Conservation (phyloP, 2,888 invertebrate genomes). For the Microctonus brassicae region DNA sequence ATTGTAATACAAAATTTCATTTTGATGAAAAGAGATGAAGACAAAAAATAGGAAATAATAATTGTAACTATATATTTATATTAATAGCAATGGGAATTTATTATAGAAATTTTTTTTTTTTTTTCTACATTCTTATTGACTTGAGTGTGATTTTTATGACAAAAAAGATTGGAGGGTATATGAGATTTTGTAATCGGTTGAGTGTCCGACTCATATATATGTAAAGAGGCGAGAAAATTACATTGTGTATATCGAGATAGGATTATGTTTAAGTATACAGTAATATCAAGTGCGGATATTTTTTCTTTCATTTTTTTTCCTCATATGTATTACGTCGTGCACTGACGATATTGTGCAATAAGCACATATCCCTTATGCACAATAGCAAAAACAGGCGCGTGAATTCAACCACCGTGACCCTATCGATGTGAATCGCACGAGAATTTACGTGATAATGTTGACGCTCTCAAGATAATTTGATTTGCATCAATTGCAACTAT, state of each 20-base stretch:
- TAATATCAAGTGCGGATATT: slow-evolving; percentile 5
- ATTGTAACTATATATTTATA: too few species aligned
- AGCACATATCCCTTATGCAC: slow-evolving; percentile 2
- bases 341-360: slow-evolving; percentile 42
- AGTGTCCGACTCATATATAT: neutral
- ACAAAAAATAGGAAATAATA: too few species aligned
- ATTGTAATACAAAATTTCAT: too few species aligned
- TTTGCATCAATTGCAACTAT: neutral
- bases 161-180: neutral
- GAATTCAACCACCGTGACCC: slow-evolving; percentile 56
- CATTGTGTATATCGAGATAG: neutral
- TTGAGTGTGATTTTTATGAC: neutral
- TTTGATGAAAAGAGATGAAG: too few species aligned
- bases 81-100: too few species aligned
- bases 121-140: too few species aligned
- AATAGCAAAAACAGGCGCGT: neutral
- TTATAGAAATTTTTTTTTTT: neutral
- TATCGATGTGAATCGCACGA: slow-evolving; percentile 34
- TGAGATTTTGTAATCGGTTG: too few species aligned
- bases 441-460: slow-evolving; percentile 44
- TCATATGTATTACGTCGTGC: slow-evolving; percentile 42
- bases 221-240: neutral
- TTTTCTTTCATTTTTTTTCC: slow-evolving; percentile 24
- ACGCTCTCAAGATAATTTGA: slow-evolving; percentile 30
- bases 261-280: slow-evolving; percentile 3